These are phyloP conservation scores for Lasioglossum vierecki DNA, from an alignment of 2,888 invertebrate species.

Conservation along the genomic window DNA sequence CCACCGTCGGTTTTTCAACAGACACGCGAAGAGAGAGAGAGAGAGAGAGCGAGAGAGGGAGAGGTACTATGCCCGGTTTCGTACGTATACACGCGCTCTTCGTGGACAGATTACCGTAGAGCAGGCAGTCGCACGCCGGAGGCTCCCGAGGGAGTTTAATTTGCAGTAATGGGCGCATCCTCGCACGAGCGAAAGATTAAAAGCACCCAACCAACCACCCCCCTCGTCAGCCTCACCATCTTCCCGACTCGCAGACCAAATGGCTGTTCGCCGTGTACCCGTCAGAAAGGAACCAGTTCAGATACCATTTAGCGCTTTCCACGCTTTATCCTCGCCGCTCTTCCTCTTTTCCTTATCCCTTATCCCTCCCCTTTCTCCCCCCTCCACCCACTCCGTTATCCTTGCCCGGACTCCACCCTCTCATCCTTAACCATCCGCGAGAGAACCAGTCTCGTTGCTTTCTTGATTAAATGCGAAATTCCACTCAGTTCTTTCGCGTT, in stretches of 20 bases:
- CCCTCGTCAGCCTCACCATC: slow-evolving; percentile 64
- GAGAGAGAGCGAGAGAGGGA: background rate
- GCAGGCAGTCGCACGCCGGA: slow-evolving; percentile 68
- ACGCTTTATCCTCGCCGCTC: slow-evolving; percentile 66
- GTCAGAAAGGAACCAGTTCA: slow-evolving; percentile 72
- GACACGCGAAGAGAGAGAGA: slow-evolving; percentile 29
- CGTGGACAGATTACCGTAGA: slow-evolving; percentile 71
- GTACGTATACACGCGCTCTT: slow-evolving; percentile 51
- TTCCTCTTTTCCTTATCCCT: slow-evolving; percentile 45
- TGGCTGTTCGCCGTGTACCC: slow-evolving; percentile 66
- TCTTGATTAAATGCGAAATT: slow-evolving; percentile 80
- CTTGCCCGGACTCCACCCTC: slow-evolving; percentile 6
- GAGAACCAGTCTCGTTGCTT: slow-evolving; percentile 68
- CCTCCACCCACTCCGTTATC: background rate
- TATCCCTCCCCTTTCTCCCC: background rate
- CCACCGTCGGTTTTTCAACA: slow-evolving; percentile 67
- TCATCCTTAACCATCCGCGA: slow-evolving; percentile 23
- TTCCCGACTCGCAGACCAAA: slow-evolving; percentile 70
- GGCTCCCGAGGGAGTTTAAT: slow-evolving; percentile 74
- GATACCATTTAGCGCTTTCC: slow-evolving; percentile 74
- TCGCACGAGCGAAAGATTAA: slow-evolving; percentile 77
- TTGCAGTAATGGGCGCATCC: slow-evolving; percentile 78
- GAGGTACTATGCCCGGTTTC: slow-evolving; percentile 2
- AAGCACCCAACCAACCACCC: slow-evolving; percentile 66
- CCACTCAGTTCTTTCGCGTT: slow-evolving; percentile 73